A percentile compares a stretch with the other conserved stretches of the same genome.
These are phyloP conservation scores for Diplazon laetatorius DNA, from an alignment of 2,888 invertebrate genomes.

Conservation along the genomic window DNA sequence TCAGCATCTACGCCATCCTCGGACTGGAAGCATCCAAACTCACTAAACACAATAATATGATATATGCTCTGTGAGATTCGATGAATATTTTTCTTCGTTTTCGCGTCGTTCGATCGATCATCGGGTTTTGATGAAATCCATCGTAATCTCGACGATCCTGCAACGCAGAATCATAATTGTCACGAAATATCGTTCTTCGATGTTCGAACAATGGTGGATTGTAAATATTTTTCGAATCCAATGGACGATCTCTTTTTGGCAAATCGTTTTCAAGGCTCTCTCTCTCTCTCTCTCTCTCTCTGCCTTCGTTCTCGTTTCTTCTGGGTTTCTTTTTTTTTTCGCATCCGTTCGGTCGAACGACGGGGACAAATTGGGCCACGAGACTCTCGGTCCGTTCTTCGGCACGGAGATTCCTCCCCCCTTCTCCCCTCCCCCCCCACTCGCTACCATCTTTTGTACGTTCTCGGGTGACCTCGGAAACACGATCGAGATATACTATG, in stretches of 20 bases:
- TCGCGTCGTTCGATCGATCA: not conserved
- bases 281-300: too few species aligned
- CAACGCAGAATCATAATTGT: not conserved
- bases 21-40: not conserved
- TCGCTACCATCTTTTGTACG: slow-evolving; percentile 50
- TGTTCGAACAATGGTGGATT: not conserved
- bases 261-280: slow-evolving; percentile 3
- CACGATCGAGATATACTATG: slow-evolving; percentile 51
- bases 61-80: not conserved
- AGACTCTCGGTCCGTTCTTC: slow-evolving; percentile 51
- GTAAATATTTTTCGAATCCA: slow-evolving; percentile 42
- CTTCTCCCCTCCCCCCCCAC: too few species aligned
- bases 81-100: slow-evolving; percentile 47
- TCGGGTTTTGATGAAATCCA: not conserved
- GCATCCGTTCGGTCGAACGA: slow-evolving; percentile 23
- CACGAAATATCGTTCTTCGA: slow-evolving; percentile 3
- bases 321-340: slow-evolving; percentile 37
- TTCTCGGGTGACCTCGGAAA: slow-evolving; percentile 66
- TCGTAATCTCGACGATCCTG: slow-evolving; percentile 22
- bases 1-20: slow-evolving; percentile 34
- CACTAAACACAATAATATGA: slow-evolving; percentile 11
- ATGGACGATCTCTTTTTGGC: not conserved
- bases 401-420: slow-evolving; percentile 10
- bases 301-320: too few species aligned
- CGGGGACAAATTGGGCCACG: slow-evolving; percentile 64